Evolutionary conservation across 2,113 vertebrate genomes (phyloP).

Genomic region (Lepisosteus oculatus): DNA sequence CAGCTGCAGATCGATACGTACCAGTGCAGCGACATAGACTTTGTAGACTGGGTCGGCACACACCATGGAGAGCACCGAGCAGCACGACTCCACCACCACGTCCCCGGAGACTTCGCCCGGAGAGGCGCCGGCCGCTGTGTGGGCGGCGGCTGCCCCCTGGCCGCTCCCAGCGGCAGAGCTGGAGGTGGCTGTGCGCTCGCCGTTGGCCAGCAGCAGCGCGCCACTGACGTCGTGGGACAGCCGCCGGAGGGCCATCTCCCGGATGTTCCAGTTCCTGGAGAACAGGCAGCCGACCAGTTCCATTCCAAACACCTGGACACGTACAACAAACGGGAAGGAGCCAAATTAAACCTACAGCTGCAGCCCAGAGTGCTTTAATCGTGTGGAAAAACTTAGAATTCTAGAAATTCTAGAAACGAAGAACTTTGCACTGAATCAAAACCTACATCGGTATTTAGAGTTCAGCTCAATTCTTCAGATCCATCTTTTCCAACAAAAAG

Average conservation of each 20-base stretch:
- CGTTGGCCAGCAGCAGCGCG: conserved; percentile 80
- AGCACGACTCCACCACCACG: conserved; percentile 82
- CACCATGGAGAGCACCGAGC: conserved; percentile 82
- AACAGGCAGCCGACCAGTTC: conserved; percentile 88
- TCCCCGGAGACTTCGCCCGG: conserved; percentile 72
- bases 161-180: conserved; percentile 52
- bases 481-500: too few relatives aligned
- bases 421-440: too few relatives aligned
- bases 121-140: conserved; percentile 60
- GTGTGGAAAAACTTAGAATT: too few relatives aligned
- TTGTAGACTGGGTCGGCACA: conserved; percentile 90
- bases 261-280: conserved; percentile 88
- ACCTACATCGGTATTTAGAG: too few relatives aligned
- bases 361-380: too few relatives aligned
- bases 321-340: too few relatives aligned
- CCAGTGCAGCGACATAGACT: conserved; percentile 89
- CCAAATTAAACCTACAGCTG: too few relatives aligned
- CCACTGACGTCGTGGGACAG: conserved; percentile 87
- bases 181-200: conserved; percentile 78
- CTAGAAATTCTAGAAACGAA: too few relatives aligned
- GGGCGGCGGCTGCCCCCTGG: conserved; percentile 48
- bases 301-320: conserved; percentile 77
- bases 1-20: conserved; percentile 52
- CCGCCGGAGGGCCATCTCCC: conserved; percentile 84
- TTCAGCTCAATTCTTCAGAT: too few relatives aligned